Evolutionary conservation across 2,113 vertebrate species (phyloP), one percentile per base, ranked within the genome.

Genomic region (Mugil cephalus): DNA sequence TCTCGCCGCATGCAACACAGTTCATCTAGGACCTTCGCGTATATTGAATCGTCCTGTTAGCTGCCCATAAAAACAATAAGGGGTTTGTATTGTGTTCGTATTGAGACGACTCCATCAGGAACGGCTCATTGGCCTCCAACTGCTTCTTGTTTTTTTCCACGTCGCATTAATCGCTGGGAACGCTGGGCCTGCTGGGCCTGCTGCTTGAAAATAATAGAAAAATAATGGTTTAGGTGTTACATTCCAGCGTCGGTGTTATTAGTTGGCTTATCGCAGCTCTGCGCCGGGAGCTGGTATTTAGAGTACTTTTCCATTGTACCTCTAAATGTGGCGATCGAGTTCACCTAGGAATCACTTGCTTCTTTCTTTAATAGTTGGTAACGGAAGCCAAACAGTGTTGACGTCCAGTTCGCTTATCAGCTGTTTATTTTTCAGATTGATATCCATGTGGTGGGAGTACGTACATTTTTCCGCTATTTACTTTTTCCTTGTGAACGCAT

Each of bases 31-130:
- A 30, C 24, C 24, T 30, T 30, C 24, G 5, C 2, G 5, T 30
- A 30, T 30, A 30, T 2, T 30, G 24, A 30, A 3, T 30, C 24
- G 24, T 18, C 40, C 34, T 8, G 4, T 54, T 68, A 59, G 69
- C 67, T 12, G 40, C 51, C 10, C 7, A 11, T 9, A 10, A 24
- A 66, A 75, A 75, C 30, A 73, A 60, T 47, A 54, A 72, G 50
- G 47, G n/a, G 58, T 21, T 9, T 19, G 17, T 51, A 17, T 62
- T 62, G 52, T 52, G 12, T 34, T 15, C 14, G 15, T 67, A n/a
- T 39, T 74, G 70, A 70, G 59, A 60, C 45, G 5, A 79, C 52
- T 58, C 24, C 24, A 1, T n/a, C 13, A 56, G 35, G 53, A 46
- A 17, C 19, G 46, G 61, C 62, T 65, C 42, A 1, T 21, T n/a